Evolutionary conservation across 2,797 vertebrate species (phyloP).

Genomic region (Vespertilio murinus): DNA sequence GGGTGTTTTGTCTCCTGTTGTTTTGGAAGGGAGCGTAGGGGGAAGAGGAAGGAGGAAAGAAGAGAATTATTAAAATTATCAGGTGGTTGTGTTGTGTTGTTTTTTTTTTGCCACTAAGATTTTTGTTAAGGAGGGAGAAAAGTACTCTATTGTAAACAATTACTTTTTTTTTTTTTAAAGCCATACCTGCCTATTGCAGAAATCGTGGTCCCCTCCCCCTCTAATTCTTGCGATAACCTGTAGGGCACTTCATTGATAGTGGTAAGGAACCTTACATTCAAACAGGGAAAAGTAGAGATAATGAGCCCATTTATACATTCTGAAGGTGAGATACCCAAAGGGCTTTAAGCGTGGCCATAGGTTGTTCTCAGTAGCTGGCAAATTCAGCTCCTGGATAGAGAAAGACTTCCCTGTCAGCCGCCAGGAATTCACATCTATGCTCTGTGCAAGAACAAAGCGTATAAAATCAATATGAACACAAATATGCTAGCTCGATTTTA

Average conservation of each 20-base stretch:
- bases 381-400: constrained; percentile 52
- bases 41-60: not conserved
- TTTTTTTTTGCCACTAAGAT: not conserved
- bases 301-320: not conserved
- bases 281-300: constrained; percentile 48
- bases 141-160: constrained; percentile 46
- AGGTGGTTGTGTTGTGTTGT: constrained; percentile 14
- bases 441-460: constrained; percentile 68
- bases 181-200: constrained; percentile 17
- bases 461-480: constrained; percentile 63
- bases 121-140: constrained; percentile 27
- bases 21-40: constrained; percentile 48
- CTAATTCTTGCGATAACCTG: constrained; percentile 6
- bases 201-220: not conserved
- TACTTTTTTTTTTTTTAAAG: constrained; percentile 14
- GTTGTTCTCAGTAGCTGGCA: constrained; percentile 21
- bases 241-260: not conserved
- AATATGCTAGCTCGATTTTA: constrained; percentile 14
- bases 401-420: constrained; percentile 42
- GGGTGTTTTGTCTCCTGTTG: constrained; percentile 35
- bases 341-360: constrained; percentile 12
- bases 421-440: constrained; percentile 64
- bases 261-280: not conserved
- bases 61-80: not conserved
- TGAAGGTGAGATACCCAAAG: constrained; percentile 25